Conservation (phyloP, 35 echinoderm and acorn worm species). For the Heliocidaris tuberculata region DNA sequence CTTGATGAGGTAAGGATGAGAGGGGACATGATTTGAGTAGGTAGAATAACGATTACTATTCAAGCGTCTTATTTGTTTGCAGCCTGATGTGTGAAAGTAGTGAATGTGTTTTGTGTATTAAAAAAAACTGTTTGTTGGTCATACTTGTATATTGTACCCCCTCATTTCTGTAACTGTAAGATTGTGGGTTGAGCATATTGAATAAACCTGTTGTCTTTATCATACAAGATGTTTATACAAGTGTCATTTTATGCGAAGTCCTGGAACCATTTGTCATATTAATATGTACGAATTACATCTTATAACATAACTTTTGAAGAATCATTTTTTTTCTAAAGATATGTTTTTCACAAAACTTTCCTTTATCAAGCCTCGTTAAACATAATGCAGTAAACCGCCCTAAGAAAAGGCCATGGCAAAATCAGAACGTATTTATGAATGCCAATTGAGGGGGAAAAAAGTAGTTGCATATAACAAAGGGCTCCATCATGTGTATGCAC, state of each 20-base stretch:
- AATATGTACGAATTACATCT: background rate
- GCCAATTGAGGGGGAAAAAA: too few species aligned
- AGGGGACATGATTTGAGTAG: constrained; percentile 44
- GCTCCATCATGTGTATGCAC: too few species aligned
- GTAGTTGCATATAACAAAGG: too few species aligned
- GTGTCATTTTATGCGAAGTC: background rate
- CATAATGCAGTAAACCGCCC: too few species aligned
- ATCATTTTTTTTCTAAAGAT: too few species aligned
- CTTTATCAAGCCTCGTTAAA: too few species aligned
- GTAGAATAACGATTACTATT: constrained; percentile 45
- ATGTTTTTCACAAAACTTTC: too few species aligned
- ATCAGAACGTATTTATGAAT: too few species aligned
- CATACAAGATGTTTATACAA: constrained; percentile 8
- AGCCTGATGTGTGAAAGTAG: constrained; percentile 54
- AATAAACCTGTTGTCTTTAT: constrained; percentile 55
- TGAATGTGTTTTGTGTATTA: constrained; percentile 55
- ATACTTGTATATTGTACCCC: constrained; percentile 54
- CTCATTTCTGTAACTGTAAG: constrained; percentile 53
- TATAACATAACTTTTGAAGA: too few species aligned
- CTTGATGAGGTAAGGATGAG: constrained; percentile 8
- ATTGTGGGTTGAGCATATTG: constrained; percentile 54
- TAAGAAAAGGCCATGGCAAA: too few species aligned
- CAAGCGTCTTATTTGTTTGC: constrained; percentile 51
- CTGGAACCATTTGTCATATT: background rate
- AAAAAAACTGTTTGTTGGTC: constrained; percentile 51